Conservation (phyloP, 2,797 vertebrate genomes). For the Myioborus melanocephalus region DNA sequence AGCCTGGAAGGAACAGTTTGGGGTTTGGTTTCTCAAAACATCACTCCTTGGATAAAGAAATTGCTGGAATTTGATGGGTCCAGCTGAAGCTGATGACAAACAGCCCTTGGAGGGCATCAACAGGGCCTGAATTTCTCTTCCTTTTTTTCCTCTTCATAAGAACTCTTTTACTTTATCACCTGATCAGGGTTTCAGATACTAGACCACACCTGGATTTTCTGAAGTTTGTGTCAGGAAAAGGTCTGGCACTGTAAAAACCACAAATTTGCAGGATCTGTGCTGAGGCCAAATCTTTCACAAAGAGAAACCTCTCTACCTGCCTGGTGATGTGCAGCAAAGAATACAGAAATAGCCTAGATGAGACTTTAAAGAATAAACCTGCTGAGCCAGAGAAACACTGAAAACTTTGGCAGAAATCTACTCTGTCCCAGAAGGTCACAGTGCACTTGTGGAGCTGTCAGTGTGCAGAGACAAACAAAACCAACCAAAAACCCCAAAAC, state of each 20-base stretch:
- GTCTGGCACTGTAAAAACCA: not conserved
- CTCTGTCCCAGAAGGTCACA: fast-evolving
- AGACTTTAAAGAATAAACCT: not conserved
- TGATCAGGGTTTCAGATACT: not conserved
- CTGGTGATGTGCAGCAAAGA: not conserved
- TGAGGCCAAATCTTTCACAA: not conserved
- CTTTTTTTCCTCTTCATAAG: not conserved
- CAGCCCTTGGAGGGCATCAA: not conserved
- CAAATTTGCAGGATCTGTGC: not conserved
- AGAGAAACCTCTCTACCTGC: not conserved
- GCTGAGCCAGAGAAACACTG: not conserved
- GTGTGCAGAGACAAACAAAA: not conserved
- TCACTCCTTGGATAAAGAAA: not conserved
- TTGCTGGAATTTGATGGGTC: not conserved
- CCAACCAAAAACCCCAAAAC: not conserved
- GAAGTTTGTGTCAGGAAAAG: not conserved
- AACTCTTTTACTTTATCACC: not conserved
- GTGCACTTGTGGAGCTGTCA: not conserved
- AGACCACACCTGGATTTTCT: not conserved
- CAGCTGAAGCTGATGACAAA: not conserved
- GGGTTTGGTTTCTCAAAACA: not conserved
- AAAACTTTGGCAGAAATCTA: not conserved
- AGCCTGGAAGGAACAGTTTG: not conserved
- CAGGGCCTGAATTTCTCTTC: not conserved
- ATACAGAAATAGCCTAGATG: not conserved